phyloP scores from a whole-genome alignment of 2,888 invertebrate species.

The Macrosoma leucophasiata region DNA sequence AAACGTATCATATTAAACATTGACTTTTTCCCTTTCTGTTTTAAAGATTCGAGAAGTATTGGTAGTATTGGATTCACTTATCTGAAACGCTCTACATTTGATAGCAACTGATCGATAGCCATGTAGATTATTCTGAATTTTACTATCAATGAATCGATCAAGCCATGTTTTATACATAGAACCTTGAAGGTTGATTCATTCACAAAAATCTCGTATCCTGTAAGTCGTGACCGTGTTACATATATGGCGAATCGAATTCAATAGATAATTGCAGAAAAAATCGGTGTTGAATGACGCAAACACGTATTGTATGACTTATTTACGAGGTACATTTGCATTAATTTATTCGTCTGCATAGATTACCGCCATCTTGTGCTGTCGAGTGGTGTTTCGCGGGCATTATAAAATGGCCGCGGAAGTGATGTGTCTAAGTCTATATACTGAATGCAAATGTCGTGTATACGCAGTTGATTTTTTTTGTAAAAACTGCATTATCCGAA shows the following conservation, averaged over 20 bases:
- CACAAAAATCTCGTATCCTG: slow-evolving; percentile 2
- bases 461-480: no score
- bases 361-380: slow-evolving; percentile 46
- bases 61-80: no score
- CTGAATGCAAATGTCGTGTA: slow-evolving; percentile 10
- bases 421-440: slow-evolving; percentile 30
- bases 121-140: not conserved
- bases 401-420: slow-evolving; percentile 38
- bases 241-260: slow-evolving; percentile 12
- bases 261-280: slow-evolving; percentile 29
- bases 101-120: not conserved
- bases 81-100: not conserved
- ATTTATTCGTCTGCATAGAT: slow-evolving; percentile 48
- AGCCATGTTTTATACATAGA: slow-evolving; percentile 5
- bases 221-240: slow-evolving; percentile 5
- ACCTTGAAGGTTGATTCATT: slow-evolving; percentile 13
- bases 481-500: no score
- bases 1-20: no score
- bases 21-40: no score
- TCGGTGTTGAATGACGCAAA: slow-evolving; percentile 53
- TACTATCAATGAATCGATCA: not conserved
- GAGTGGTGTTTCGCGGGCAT: slow-evolving; percentile 27
- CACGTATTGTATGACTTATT: slow-evolving; percentile 39
- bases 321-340: slow-evolving; percentile 47
- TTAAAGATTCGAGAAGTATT: no score